Percentiles rank a stretch among this genome's conserved stretches.
phyloP scores from a whole-genome alignment of 1,140 invertebrate species.

The Penaeus vannamei region DNA sequence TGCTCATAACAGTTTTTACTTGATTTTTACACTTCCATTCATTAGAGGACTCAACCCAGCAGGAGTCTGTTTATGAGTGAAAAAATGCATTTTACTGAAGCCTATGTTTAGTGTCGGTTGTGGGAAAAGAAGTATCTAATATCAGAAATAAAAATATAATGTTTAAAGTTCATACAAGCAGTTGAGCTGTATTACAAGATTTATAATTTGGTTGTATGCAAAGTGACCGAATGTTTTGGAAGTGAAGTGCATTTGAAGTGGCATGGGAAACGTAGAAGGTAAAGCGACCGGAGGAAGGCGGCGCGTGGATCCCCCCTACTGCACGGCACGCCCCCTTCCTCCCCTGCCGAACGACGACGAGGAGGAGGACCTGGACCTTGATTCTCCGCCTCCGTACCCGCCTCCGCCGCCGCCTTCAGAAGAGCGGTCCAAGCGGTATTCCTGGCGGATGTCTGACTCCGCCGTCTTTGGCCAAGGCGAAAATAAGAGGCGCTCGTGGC shows the following conservation, averaged over 20 bases:
- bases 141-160: no score
- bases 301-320: slow-evolving; percentile 48
- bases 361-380: slow-evolving; percentile 51
- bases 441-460: slow-evolving; percentile 58
- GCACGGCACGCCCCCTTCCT: slow-evolving; percentile 50
- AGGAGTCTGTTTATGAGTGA: no score
- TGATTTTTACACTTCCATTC: slow-evolving; percentile 31
- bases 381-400: slow-evolving; percentile 47
- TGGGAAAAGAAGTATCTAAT: no score
- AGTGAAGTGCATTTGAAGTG: no score
- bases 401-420: slow-evolving; percentile 54
- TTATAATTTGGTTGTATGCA: no score
- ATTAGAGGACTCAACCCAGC: slow-evolving; percentile 5
- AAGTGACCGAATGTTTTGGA: no score
- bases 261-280: slow-evolving; percentile 55
- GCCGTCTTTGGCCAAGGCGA: slow-evolving; percentile 60
- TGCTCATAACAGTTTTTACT: slow-evolving; percentile 10
- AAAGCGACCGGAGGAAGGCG: slow-evolving; percentile 42
- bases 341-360: slow-evolving; percentile 48
- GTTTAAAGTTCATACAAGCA: no score
- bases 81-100: no score
- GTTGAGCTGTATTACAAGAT: no score
- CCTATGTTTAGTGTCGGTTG: no score
- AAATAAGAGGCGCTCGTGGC: slow-evolving; percentile 58
- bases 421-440: slow-evolving; percentile 50